Evolutionary conservation across 1,140 invertebrate genomes (phyloP).

Genomic region (Mactra quadrangularis): DNA sequence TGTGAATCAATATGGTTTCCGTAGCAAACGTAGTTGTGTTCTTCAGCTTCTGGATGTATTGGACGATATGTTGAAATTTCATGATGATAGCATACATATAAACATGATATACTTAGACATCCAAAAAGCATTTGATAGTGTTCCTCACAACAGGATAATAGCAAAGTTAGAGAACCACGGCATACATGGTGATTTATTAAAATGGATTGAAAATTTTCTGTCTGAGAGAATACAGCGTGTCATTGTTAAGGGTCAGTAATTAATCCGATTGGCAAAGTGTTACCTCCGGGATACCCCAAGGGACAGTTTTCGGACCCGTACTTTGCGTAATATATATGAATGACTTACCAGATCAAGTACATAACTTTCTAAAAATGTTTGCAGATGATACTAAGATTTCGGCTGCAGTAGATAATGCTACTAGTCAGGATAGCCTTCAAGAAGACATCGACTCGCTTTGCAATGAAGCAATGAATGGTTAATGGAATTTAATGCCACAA

Average conservation of each 20-base stretch:
- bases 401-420: not conserved
- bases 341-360: not conserved
- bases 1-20: not conserved
- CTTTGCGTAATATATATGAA: conserved; percentile 9
- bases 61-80: not conserved
- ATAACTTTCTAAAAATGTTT: not conserved
- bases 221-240: conserved; percentile 2
- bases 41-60: not conserved
- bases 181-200: not conserved
- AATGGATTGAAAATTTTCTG: conserved; percentile 4
- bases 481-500: too few relatives aligned
- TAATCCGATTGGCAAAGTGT: not conserved
- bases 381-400: conserved; percentile 3
- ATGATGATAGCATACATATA: not conserved
- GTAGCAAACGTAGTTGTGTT: not conserved
- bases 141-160: conserved; percentile 9
- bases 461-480: too few relatives aligned
- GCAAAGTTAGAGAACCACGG: not conserved
- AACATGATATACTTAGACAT: conserved; percentile 3
- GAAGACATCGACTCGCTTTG: too few relatives aligned
- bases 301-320: conserved; percentile 8
- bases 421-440: not conserved
- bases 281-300: not conserved
- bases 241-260: not conserved
- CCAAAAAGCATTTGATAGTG: not conserved